A percentile compares a stretch with the other conserved stretches of the same genome.
Conservation (phyloP, 2,113 vertebrate genomes). For the Microcebus jonahi region DNA sequence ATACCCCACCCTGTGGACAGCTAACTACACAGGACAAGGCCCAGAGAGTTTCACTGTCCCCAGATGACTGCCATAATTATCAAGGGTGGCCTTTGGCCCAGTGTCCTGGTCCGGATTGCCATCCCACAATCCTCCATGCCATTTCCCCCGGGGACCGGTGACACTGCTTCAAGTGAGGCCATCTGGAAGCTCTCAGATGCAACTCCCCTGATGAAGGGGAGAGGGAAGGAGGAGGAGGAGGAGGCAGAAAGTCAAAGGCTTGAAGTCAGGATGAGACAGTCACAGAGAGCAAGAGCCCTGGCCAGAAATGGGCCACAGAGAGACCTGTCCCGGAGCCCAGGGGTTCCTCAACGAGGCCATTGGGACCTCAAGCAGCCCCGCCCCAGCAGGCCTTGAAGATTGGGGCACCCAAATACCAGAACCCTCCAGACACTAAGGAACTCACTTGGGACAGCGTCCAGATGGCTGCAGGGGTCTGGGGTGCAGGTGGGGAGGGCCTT, state of each 20-base stretch:
- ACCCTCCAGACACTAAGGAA: not conserved
- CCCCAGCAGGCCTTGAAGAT: not conserved
- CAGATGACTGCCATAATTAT: not conserved
- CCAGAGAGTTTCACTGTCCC: not conserved
- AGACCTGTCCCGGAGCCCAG: not conserved
- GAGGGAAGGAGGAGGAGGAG: no score
- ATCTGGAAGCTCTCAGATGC: not conserved
- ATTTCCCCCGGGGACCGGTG: not conserved
- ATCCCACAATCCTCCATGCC: not conserved
- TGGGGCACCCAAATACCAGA: not conserved
- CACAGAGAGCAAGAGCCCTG: not conserved
- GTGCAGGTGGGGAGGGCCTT: no score
- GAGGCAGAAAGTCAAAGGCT: not conserved
- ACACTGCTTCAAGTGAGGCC: not conserved
- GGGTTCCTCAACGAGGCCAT: not conserved
- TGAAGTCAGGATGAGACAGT: not conserved
- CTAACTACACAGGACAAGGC: not conserved
- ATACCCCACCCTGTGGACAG: not conserved
- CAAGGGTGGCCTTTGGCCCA: not conserved
- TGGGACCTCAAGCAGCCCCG: not conserved
- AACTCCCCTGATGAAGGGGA: not conserved
- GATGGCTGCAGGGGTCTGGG: not conserved
- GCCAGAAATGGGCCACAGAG: not conserved
- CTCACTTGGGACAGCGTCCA: fast-evolving
- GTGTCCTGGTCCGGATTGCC: not conserved